These are phyloP conservation scores for Mormyrops boulengeri DNA, from an alignment of 2,797 vertebrate species.

Conservation along the genomic window DNA sequence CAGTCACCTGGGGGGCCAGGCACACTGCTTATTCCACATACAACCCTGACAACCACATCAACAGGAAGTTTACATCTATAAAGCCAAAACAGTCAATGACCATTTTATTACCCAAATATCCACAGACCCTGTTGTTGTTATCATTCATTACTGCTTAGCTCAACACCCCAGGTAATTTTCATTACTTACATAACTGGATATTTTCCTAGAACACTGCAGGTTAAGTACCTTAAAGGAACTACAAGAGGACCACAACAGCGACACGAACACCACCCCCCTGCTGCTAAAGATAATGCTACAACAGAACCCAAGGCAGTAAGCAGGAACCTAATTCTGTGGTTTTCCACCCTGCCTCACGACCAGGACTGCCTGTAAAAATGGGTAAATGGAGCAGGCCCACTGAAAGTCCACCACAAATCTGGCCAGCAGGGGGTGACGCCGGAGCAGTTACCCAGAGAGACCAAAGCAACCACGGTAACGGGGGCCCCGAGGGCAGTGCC, in stretches of 20 bases:
- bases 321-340: neutral
- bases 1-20: neutral
- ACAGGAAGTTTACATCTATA: neutral
- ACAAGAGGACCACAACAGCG: neutral
- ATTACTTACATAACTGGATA: neutral
- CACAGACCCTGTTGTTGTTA: neutral
- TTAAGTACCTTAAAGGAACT: neutral
- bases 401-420: neutral
- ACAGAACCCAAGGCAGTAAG: neutral
- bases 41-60: neutral
- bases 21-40: neutral
- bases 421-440: conserved; percentile 1
- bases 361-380: neutral
- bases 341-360: neutral
- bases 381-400: neutral
- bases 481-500: conserved; percentile 21
- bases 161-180: neutral
- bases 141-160: neutral
- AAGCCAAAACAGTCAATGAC: neutral
- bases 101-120: neutral
- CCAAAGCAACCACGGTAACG: conserved; percentile 46
- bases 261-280: neutral
- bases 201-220: neutral
- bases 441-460: neutral
- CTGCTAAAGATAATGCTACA: neutral